These are phyloP conservation scores for Zhuqinia jingwanae DNA, from an alignment of 2,888 invertebrate genomes.

Conservation along the genomic window DNA sequence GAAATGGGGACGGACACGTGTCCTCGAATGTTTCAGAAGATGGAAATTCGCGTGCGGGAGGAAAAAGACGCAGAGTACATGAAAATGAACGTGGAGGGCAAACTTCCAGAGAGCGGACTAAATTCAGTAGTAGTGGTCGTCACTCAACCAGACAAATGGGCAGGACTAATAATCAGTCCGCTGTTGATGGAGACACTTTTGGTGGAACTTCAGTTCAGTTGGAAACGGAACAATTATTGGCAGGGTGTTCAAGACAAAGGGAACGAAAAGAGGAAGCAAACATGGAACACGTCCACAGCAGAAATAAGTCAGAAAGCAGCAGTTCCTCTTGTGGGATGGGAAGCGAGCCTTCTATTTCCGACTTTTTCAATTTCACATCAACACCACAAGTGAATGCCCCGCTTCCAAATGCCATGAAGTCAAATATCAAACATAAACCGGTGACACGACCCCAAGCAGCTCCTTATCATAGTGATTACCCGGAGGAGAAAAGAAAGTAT, in stretches of 20 bases:
- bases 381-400: neutral
- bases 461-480: slow-evolving; percentile 71
- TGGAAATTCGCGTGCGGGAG: neutral
- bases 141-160: too few species aligned
- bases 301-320: neutral
- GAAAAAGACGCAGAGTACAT: neutral
- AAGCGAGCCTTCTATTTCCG: neutral
- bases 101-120: too few species aligned
- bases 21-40: neutral
- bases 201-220: neutral
- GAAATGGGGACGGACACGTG: too few species aligned
- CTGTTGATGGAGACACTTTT: too few species aligned
- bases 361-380: slow-evolving; percentile 60
- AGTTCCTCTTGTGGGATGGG: neutral
- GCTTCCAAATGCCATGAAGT: slow-evolving; percentile 36
- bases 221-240: neutral
- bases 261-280: neutral
- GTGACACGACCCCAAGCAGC: slow-evolving; percentile 66
- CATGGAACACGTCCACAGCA: too few species aligned
- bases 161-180: too few species aligned
- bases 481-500: slow-evolving; percentile 73
- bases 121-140: too few species aligned
- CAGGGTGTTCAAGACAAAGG: neutral
- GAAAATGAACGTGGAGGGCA: too few species aligned
- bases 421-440: slow-evolving; percentile 23